Base-by-base conservation (phyloP, 2,113 vertebrate species). In the Chionomys nivalis region DNA sequence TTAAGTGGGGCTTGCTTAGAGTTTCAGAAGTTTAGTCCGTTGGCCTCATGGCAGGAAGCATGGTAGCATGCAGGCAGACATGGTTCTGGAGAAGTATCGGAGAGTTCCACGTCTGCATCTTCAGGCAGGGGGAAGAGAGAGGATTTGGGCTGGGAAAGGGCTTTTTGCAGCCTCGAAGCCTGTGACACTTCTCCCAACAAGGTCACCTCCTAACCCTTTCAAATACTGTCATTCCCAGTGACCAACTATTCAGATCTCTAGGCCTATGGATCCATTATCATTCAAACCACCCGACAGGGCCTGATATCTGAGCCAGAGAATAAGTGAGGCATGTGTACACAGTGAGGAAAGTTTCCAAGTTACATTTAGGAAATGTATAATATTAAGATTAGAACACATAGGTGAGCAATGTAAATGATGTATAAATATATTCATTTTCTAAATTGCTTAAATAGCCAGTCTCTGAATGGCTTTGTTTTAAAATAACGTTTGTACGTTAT, bases 391-490 rank as follows among this genome's bases (percentile, higher is more conserved):
- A 83, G 5, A 90, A 47, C 66, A 44, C 17, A 75, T 77, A 79
- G 17, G 49, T 47, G 33, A 52, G 47, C 58, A 65, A 8, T 66
- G 4, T 36, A 19, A 42, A 23, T 26, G 33, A 39, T 42, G 7
- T 14, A 11, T 76, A 85, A 26, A 94, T 68, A 94, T 76, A 94
- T 92, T 97, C 87, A 26, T 28, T 92, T 90, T 94, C 89, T 70
- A 97, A 90, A 28, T 85, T 91, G 92, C 52, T 95, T 87, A 96
- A 94, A 93, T 96, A 97, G 77, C 88, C 19, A 0, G 96, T 78
- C 94, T 95, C 24, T 96, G 95, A 96, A 95, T 70, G 52, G 39
- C 36, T 95, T 21, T 90, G 36, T 66, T 97, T 97, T 93, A 65
- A 97, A 97, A 36, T 95, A 87, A 13, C 0, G 42, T 95, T 90